Evolutionary conservation across 2,113 vertebrate species (phyloP), one percentile per base, ranked within the genome.

Genomic region (Tauraco erythrolophus): DNA sequence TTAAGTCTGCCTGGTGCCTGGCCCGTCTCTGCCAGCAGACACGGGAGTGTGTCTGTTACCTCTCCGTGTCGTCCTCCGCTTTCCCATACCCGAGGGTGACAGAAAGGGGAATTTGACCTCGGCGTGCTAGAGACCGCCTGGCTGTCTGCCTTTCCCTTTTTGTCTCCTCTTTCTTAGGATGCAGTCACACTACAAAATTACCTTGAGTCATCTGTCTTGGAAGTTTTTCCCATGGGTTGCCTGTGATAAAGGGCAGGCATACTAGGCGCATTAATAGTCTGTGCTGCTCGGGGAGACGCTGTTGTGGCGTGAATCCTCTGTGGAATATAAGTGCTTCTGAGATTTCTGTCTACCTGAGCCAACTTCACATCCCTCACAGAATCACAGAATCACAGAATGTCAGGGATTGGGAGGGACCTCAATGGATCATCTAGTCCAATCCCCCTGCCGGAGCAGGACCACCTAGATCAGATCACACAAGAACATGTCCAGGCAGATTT

Each of bases 131-230:
- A 93, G 96, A 88, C 96, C 37, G 90, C 89, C 96, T 92, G 96
- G 76, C 94, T 94, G 94, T 92, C 95, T 96, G 95, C 95, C 96
- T 95, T 96, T 97, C 97, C 95, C 92, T 95, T 97, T 97, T 94
- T 78, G 97, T 95, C 97, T 86, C 11, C 72, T 92, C 88, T 86
- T 91, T 92, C 95, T 93, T 90, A 84, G 83, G 94, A 92, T 96
- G 76, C 45, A 91, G 88, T 95, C 97, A 97, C 88, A 41, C 88
- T 93, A 95, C 94, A 84, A 78, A 97, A 96, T 97, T 96, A 95
- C 94, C 96, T 94, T 95, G 85, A 97, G 95, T 93, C 92, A 96
- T 92, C 94, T 80, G 78, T 72, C 88, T 90, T 94, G 83, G 35
- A 70, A 89, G 92, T 48, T 81, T 88, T 92, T 92, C 88, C 90